Base-by-base conservation (phyloP, 2,113 vertebrate species). In the Halcyon malimbica region DNA sequence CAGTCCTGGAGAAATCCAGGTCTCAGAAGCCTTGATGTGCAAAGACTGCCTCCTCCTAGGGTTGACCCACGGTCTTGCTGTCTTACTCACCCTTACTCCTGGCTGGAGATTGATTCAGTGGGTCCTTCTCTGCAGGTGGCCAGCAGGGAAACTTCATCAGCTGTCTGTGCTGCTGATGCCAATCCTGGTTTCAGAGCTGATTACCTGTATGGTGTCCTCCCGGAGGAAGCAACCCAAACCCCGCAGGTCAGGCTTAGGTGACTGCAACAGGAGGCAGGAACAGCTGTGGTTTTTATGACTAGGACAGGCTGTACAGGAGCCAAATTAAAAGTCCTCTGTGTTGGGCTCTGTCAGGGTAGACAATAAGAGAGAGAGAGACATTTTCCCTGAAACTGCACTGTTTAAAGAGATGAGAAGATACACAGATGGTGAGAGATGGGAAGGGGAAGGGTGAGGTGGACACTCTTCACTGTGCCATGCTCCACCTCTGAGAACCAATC, bases 211-310 rank as follows among this genome's bases (percentile, higher is more conserved):
- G n/a, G 21, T 31, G 39, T 62, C 57, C 57, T 96, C 73, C 44
- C 3, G 0, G 73, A 86, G 64, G 69, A 83, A 86, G 35, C 28
- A 90, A 44, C 60, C 19, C 41, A 73, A 68, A 70, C 76, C 83
- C 83, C 33, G 31, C 23, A 75, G 84, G 48, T 91, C 90, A 65
- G 76, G 68, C 64, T 42, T 86, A 81, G 90, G 71, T 96, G 92
- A 57, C 87, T 44, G 50, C 41, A 69, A 62, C 88, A 84, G 92
- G 65, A 96, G 95, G 76, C 31, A 86, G 73, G 68, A 90, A 56
- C 83, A 96, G 60, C 89, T 94, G 96, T 82, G 83, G 8, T 6
- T 80, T 90, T 90, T 82, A 70, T 37, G 11, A 11, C 74, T 46
- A 89, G 69, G 62, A 94, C 19, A 81, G 51, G 42, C 20, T 59